These are phyloP conservation scores for Torymus texanus DNA, from an alignment of 2,888 invertebrate species.

Conservation along the genomic window DNA sequence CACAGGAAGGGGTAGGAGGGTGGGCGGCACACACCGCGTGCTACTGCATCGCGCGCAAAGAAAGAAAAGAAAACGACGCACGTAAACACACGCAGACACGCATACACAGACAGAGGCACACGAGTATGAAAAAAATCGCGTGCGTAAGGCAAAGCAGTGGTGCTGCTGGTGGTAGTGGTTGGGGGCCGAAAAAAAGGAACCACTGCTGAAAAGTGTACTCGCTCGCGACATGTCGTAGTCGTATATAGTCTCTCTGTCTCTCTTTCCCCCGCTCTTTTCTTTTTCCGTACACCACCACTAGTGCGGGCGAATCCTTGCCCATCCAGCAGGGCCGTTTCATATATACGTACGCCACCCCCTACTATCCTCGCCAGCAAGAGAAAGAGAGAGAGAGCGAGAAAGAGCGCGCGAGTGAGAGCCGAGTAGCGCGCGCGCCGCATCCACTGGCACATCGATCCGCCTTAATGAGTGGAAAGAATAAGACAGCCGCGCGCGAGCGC, in stretches of 20 bases:
- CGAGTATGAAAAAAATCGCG: conserved; percentile 21
- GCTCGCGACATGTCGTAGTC: conserved; percentile 37
- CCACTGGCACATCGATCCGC: conserved; percentile 73
- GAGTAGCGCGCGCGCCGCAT: conserved; percentile 25
- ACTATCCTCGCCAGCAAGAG: too few species aligned
- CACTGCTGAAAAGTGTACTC: conserved; percentile 4
- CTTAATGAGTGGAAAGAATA: conserved; percentile 76
- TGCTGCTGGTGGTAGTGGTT: too few species aligned
- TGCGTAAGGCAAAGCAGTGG: conserved; percentile 10
- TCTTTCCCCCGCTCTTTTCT: not conserved
- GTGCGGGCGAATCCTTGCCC: conserved; percentile 15
- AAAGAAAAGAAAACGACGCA: conserved; percentile 31
- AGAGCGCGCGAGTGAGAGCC: conserved; percentile 50
- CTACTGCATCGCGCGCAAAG: conserved; percentile 16
- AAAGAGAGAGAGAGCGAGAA: conserved; percentile 6
- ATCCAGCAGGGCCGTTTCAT: not conserved
- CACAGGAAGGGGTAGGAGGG: conserved; percentile 35
- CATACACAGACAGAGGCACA: not conserved
- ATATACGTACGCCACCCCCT: not conserved
- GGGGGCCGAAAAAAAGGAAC: conserved; percentile 26
- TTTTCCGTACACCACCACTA: too few species aligned
- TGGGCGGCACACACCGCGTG: not conserved
- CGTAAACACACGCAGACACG: not conserved
- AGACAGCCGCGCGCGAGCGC: conserved; percentile 69
- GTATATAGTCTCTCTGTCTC: not conserved